Evolutionary conservation across 1,140 invertebrate genomes (phyloP), one percentile per base, ranked within the genome.

Genomic region (Arion vulgaris): DNA sequence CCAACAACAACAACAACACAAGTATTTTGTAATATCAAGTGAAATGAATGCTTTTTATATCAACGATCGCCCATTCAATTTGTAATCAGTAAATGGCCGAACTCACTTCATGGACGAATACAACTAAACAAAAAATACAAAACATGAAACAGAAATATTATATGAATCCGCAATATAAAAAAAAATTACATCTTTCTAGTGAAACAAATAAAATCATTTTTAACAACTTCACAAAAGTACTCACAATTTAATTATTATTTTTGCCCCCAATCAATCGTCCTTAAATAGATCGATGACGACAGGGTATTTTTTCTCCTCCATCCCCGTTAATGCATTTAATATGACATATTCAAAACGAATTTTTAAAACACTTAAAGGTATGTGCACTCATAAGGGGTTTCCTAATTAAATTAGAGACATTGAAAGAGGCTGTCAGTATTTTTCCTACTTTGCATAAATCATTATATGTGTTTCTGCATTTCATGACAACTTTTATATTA

Each of bases 371-470:
- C 23, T 13, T 53, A 2, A 75, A 53, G 36, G 45, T 45, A 9
- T n/a, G 5, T 15, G 45, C 45, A 32, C 49, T 53, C 49, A 34
- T 28, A 15, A 45, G n/a, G n/a, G n/a, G 28, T 75, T 75, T 75
- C 41, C 1, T 53, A 75, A 75, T 75, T 75, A 75, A 75, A 75
- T 75, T 75, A 75, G 41, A 19, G n/a, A 51, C 17, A 75, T 32
- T 75, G n/a, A 36, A 45, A 75, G 41, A 51, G 28, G 36, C 73
- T 66, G 73, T 75, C 73, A 75, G 36, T 51, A 53, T n/a, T 51
- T 57, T 75, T 49, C 39, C 73, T 53, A 51, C 73, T 75, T 49
- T 51, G 73, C 41, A 75, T 75, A 75, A 75, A 75, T 75, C 73
- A 53, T 51, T 75, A 75, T 45, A 53, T 75, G 28, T 1, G 23